phyloP scores from a whole-genome alignment of 2,888 invertebrate species.

The Ischnura elegans region DNA sequence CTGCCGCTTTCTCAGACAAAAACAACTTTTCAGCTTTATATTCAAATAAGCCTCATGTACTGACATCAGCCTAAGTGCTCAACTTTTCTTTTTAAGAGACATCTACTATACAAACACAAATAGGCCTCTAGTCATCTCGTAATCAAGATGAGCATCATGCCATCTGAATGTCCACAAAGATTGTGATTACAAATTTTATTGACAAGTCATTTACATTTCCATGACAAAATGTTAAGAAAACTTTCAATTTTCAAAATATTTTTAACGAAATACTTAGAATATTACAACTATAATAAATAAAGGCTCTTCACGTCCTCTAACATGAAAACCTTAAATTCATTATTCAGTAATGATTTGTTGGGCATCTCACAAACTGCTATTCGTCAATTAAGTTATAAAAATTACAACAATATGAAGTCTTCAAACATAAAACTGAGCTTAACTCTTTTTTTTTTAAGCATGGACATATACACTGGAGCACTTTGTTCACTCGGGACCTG shows the following conservation, averaged over 20 bases:
- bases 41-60: no score
- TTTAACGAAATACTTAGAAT: conserved; percentile 54
- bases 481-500: neutral
- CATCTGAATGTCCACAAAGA: neutral
- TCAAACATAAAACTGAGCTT: conserved; percentile 4
- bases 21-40: no score
- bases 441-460: neutral
- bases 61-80: no score
- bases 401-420: neutral
- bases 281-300: conserved; percentile 52
- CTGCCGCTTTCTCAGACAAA: no score
- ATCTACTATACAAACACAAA: neutral
- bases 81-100: neutral
- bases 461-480: neutral
- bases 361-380: neutral
- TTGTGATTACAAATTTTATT: conserved; percentile 52
- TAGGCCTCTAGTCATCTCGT: neutral
- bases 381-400: neutral
- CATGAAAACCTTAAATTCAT: conserved; percentile 1
- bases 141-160: neutral
- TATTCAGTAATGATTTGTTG: neutral
- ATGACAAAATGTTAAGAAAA: conserved; percentile 48
- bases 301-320: conserved; percentile 28
- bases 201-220: conserved; percentile 52
- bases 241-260: conserved; percentile 43